Conservation (phyloP, 2,888 invertebrate genomes). For the Molanna angustata region DNA sequence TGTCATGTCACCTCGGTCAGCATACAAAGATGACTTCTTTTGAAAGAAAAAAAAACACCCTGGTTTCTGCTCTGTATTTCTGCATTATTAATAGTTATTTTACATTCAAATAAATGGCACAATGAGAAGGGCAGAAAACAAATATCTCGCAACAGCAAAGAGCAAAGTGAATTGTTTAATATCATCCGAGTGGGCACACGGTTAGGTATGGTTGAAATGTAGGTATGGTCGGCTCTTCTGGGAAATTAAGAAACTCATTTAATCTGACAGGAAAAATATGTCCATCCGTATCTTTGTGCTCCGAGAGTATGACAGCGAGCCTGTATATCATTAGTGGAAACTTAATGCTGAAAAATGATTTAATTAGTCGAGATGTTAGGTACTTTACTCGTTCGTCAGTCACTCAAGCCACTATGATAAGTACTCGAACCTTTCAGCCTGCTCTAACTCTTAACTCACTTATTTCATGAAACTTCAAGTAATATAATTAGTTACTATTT, state of each 20-base stretch:
- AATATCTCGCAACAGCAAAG: neutral
- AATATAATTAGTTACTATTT: too few relatives aligned
- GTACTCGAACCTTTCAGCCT: too few relatives aligned
- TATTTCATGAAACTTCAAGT: too few relatives aligned
- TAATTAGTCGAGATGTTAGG: conserved; percentile 12
- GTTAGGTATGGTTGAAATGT: too few relatives aligned
- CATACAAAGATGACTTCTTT: too few relatives aligned
- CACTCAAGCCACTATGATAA: too few relatives aligned
- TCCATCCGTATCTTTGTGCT: conserved; percentile 28
- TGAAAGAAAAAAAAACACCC: too few relatives aligned
- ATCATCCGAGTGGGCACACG: conserved; percentile 9
- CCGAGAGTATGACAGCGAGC: conserved; percentile 7
- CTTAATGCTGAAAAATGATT: conserved; percentile 28
- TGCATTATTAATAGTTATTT: conserved; percentile 7
- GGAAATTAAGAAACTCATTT: conserved; percentile 33
- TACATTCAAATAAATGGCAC: conserved; percentile 6
- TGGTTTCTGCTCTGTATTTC: too few relatives aligned
- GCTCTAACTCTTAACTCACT: too few relatives aligned
- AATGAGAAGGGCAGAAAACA: neutral
- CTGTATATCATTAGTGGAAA: conserved; percentile 27
- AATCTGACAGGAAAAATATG: conserved; percentile 32
- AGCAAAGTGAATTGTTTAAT: conserved; percentile 15
- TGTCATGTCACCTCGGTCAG: too few relatives aligned
- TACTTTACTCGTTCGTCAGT: neutral
- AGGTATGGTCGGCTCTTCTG: too few relatives aligned